Percentiles rank a stretch among this genome's conserved stretches.
These are phyloP conservation scores for Tetragnatha versicolor DNA, from an alignment of 1,140 invertebrate species.

Conservation along the genomic window DNA sequence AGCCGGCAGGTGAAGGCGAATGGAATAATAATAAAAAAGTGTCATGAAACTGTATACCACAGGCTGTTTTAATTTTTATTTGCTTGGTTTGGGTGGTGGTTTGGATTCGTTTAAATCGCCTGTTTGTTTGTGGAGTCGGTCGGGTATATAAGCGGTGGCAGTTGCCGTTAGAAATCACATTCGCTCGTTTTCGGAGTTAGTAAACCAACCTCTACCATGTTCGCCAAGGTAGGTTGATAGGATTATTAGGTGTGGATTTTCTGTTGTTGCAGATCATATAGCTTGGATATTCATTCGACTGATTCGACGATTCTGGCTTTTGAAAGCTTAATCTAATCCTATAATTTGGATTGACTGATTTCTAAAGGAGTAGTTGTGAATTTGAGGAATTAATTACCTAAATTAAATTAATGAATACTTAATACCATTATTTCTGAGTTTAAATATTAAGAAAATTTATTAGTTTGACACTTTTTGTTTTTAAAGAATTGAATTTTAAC, in stretches of 20 bases:
- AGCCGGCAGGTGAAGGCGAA: background rate
- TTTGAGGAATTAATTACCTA: no score
- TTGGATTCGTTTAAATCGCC: constrained; percentile 10
- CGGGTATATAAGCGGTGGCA: constrained; percentile 20
- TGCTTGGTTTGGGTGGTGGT: constrained; percentile 32
- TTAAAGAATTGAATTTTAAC: no score
- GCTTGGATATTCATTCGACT: background rate
- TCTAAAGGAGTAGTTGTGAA: no score
- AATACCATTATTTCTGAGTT: no score
- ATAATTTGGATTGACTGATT: no score
- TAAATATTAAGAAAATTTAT: no score
- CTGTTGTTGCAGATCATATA: background rate
- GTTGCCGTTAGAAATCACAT: constrained; percentile 10
- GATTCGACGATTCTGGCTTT: no score
- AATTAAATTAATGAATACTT: no score
- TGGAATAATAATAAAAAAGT: constrained; percentile 8
- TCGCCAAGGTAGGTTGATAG: constrained; percentile 28
- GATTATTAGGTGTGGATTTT: background rate
- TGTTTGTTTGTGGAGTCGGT: constrained; percentile 20
- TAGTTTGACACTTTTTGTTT: no score
- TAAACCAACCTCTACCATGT: constrained; percentile 22
- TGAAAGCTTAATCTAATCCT: no score
- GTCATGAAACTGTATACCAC: constrained; percentile 34
- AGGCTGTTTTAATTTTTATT: constrained; percentile 18
- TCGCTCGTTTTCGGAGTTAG: background rate